Conservation (phyloP, 2,888 invertebrate species). For the Byasa hedistus region DNA sequence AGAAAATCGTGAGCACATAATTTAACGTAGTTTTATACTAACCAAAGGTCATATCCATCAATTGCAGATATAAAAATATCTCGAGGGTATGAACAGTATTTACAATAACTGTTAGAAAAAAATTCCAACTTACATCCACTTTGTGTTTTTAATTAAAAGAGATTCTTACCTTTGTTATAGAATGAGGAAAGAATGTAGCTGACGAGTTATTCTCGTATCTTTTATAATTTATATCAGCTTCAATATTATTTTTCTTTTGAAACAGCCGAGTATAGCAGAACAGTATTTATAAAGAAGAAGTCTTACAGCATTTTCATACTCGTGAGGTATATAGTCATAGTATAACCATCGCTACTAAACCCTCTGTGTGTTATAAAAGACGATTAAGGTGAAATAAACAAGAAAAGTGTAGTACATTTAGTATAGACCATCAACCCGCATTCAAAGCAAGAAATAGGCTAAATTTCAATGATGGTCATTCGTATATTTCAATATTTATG, state of each 20-base stretch:
- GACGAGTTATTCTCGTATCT: background rate
- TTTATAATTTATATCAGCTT: constrained; percentile 1
- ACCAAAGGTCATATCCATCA: background rate
- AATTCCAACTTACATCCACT: background rate
- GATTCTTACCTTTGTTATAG: too few species aligned
- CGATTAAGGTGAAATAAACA: too few species aligned
- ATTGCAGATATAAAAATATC: constrained; percentile 2
- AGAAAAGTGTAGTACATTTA: too few species aligned
- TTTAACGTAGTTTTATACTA: constrained; percentile 2
- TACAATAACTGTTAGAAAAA: constrained; percentile 2
- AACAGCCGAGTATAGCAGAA: background rate
- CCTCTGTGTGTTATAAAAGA: too few species aligned
- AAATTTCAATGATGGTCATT: too few species aligned
- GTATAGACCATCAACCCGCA: too few species aligned
- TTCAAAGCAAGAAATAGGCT: too few species aligned
- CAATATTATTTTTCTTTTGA: background rate
- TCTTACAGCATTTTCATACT: background rate
- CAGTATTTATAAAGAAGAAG: background rate
- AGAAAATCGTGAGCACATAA: background rate
- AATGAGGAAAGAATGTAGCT: background rate
- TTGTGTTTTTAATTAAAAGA: background rate
- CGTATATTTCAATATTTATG: too few species aligned
- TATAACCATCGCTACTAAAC: too few species aligned
- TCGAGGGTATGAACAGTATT: background rate
- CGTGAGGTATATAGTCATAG: too few species aligned